Evolutionary conservation across 2,888 invertebrate genomes (phyloP).

Genomic region (Pandemis heparana): DNA sequence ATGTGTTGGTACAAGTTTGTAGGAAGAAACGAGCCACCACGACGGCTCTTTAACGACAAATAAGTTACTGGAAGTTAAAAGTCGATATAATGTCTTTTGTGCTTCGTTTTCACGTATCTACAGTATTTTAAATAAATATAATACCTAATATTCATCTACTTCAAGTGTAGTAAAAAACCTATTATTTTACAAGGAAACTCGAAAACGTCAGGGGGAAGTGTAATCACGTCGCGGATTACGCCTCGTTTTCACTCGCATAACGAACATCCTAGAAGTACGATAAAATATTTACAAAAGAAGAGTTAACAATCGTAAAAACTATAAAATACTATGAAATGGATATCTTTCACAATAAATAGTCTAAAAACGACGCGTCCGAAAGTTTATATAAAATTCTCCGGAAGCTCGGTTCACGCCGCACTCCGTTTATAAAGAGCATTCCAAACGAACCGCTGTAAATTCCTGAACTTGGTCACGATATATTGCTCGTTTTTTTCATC

Average conservation of each 20-base stretch:
- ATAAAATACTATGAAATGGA: slow-evolving; percentile 79
- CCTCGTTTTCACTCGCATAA: slow-evolving; percentile 52
- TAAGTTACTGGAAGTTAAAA: slow-evolving; percentile 16
- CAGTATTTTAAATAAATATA: slow-evolving; percentile 79
- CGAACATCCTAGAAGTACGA: slow-evolving; percentile 67
- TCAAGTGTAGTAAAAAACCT: slow-evolving; percentile 33
- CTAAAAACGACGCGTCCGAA: slow-evolving; percentile 77
- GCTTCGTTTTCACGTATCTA: slow-evolving; percentile 68
- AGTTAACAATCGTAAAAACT: slow-evolving; percentile 77
- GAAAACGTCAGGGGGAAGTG: slow-evolving; percentile 35
- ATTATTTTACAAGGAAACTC: slow-evolving; percentile 50
- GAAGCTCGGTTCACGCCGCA: slow-evolving; percentile 54
- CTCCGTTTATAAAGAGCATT: slow-evolving; percentile 45
- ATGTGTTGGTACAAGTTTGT: neutral
- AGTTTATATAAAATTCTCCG: slow-evolving; percentile 64
- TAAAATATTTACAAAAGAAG: slow-evolving; percentile 80
- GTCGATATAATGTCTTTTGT: slow-evolving; percentile 77
- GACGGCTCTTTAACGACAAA: slow-evolving; percentile 1
- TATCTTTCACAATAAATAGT: slow-evolving; percentile 78
- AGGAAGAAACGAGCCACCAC: slow-evolving; percentile 6
- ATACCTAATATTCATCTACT: slow-evolving; percentile 51
- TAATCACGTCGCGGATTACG: neutral
- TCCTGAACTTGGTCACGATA: slow-evolving; percentile 76
- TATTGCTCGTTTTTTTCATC: slow-evolving; percentile 62
- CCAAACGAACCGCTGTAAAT: slow-evolving; percentile 55